A percentile compares a stretch with the other conserved stretches of the same genome.
These are phyloP conservation scores for Mantis religiosa DNA, from an alignment of 2,888 invertebrate genomes.

Conservation along the genomic window DNA sequence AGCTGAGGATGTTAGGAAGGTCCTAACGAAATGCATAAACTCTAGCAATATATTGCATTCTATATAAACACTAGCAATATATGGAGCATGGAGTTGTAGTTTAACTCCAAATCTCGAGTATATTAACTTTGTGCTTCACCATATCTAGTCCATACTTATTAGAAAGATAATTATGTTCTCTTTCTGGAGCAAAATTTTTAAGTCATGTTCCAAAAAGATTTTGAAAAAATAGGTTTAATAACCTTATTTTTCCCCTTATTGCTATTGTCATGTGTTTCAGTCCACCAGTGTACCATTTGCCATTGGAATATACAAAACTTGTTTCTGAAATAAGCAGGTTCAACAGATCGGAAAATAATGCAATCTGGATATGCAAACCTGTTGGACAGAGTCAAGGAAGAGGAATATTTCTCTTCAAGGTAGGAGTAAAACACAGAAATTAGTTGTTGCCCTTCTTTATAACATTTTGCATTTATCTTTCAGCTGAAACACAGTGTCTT, in stretches of 20 bases:
- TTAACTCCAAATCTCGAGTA: no score
- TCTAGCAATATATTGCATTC: no score
- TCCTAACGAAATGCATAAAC: no score
- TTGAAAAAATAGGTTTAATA: not conserved
- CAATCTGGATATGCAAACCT: conserved; percentile 85
- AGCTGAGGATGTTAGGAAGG: no score
- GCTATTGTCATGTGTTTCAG: conserved; percentile 45
- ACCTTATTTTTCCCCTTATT: not conserved
- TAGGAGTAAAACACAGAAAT: conserved; percentile 40
- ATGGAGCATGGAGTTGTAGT: no score
- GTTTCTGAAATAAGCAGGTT: conserved; percentile 69
- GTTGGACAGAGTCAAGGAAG: conserved; percentile 80
- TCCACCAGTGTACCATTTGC: conserved; percentile 75
- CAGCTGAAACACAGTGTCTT: no score
- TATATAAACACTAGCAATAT: no score
- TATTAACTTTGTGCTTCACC: no score
- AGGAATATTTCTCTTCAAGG: conserved; percentile 78
- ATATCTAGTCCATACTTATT: no score
- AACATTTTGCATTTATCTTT: no score
- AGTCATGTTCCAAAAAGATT: not conserved
- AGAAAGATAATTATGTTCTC: not conserved
- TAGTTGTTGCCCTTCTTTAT: no score
- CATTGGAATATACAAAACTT: conserved; percentile 77
- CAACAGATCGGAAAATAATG: conserved; percentile 42
- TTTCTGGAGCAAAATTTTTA: not conserved